phyloP scores from a whole-genome alignment of 2,888 invertebrate genomes.

The Acrocyrtus sp. region DNA sequence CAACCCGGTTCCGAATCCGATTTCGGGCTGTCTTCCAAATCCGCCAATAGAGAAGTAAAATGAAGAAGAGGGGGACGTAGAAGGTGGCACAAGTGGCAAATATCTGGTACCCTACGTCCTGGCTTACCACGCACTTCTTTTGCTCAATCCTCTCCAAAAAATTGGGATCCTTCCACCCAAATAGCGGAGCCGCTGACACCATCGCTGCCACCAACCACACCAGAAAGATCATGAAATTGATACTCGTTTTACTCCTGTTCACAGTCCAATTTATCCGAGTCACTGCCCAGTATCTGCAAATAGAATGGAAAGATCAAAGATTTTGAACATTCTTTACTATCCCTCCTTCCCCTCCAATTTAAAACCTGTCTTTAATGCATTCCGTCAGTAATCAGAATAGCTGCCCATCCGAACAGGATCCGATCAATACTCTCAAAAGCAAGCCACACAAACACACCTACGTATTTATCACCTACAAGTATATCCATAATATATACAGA shows the following conservation, averaged over 20 bases:
- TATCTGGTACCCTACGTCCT: slow-evolving; percentile 73
- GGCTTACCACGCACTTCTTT: slow-evolving; percentile 82
- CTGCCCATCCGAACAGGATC: too few species aligned
- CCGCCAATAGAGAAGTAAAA: slow-evolving; percentile 89
- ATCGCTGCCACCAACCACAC: slow-evolving; percentile 86
- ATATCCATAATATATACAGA: too few species aligned
- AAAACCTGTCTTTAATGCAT: too few species aligned
- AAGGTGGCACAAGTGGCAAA: slow-evolving; percentile 74
- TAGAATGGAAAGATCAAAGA: slow-evolving; percentile 35
- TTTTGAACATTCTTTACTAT: too few species aligned
- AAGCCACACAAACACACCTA: too few species aligned
- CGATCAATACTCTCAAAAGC: too few species aligned
- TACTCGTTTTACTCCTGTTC: slow-evolving; percentile 79
- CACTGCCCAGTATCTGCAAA: slow-evolving; percentile 85
- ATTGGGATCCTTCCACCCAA: slow-evolving; percentile 82
- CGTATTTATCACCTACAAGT: too few species aligned
- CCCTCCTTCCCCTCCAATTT: slow-evolving; percentile 9
- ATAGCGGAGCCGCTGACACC: slow-evolving; percentile 86
- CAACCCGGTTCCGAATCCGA: slow-evolving; percentile 76
- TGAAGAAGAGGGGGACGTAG: slow-evolving; percentile 87
- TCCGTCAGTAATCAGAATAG: too few species aligned
- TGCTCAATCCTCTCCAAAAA: slow-evolving; percentile 72
- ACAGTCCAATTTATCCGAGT: slow-evolving; percentile 91
- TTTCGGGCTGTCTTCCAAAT: slow-evolving; percentile 89
- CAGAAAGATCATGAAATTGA: slow-evolving; percentile 82